A percentile compares a stretch with the other conserved stretches of the same genome.
phyloP scores from a whole-genome alignment of 2,113 vertebrate genomes.

The Tenebrosternarchus preto region DNA sequence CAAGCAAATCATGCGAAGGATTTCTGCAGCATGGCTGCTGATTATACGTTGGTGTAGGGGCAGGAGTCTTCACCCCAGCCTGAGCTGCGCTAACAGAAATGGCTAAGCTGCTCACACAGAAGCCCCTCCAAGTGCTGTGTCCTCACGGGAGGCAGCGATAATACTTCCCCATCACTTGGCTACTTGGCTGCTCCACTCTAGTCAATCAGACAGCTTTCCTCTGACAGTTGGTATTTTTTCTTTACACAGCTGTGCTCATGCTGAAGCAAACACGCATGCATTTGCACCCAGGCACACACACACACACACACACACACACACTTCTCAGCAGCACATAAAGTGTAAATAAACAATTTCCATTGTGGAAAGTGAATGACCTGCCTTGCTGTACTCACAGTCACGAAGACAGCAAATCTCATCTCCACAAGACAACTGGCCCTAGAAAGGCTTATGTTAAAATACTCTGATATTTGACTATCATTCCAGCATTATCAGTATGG shows the following conservation, averaged over 20 bases:
- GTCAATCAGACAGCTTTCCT: conserved; percentile 57
- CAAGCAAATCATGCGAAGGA: not conserved
- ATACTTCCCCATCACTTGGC: conserved; percentile 43
- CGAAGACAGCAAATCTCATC: not conserved
- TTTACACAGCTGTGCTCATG: conserved; percentile 67
- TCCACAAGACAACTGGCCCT: not conserved
- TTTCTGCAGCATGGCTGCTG: not conserved
- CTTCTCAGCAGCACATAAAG: conserved; percentile 5
- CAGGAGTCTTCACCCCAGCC: not conserved
- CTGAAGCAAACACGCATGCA: conserved; percentile 54
- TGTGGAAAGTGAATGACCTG: not conserved
- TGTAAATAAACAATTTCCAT: not conserved
- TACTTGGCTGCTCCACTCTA: conserved; percentile 43
- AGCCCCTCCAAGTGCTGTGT: conserved; percentile 26
- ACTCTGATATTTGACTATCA: not conserved
- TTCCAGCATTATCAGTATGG: not conserved
- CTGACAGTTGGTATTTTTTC: conserved; percentile 63
- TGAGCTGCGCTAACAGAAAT: conserved; percentile 12
- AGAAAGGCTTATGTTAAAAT: not conserved
- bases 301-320: conserved; percentile 49
- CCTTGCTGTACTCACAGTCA: not conserved
- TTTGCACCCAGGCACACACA: conserved; percentile 58
- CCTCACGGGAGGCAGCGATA: conserved; percentile 21
- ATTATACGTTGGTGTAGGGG: not conserved
- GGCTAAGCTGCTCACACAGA: not conserved